Evolutionary conservation across 2,797 vertebrate genomes (phyloP).

Genomic region (Podargus strigoides): DNA sequence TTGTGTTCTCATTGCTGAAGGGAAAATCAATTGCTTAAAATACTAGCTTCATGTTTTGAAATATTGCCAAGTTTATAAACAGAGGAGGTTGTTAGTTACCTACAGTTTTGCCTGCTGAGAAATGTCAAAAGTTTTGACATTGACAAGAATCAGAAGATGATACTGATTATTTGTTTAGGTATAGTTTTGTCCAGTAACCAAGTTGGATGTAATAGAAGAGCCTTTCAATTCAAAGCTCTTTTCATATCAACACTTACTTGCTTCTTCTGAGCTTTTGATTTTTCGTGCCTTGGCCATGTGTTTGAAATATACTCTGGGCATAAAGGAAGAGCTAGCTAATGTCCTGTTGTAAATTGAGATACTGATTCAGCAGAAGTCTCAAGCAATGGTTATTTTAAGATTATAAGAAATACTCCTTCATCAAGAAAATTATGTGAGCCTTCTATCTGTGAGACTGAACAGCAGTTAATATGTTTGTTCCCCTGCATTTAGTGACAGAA

Average conservation of each 20-base stretch:
- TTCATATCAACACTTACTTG: neutral
- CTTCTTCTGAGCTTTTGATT: neutral
- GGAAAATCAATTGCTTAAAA: neutral
- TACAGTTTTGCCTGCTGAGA: neutral
- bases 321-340: neutral
- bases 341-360: neutral
- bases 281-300: neutral
- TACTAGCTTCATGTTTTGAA: neutral
- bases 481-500: neutral
- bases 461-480: neutral
- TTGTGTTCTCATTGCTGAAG: neutral
- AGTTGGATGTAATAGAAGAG: neutral
- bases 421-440: neutral
- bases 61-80: neutral
- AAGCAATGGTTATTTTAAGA: neutral
- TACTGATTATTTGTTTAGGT: neutral
- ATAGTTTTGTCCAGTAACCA: neutral
- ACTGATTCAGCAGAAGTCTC: neutral
- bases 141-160: neutral
- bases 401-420: neutral
- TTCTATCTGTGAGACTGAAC: neutral
- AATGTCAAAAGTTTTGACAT: neutral
- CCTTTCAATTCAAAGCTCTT: neutral
- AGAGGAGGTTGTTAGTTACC: neutral
- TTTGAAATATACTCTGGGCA: rapidly evolving